Percentiles rank a stretch among this genome's conserved stretches.
Conservation (phyloP, 2,113 vertebrate species). For the Menura novaehollandiae region DNA sequence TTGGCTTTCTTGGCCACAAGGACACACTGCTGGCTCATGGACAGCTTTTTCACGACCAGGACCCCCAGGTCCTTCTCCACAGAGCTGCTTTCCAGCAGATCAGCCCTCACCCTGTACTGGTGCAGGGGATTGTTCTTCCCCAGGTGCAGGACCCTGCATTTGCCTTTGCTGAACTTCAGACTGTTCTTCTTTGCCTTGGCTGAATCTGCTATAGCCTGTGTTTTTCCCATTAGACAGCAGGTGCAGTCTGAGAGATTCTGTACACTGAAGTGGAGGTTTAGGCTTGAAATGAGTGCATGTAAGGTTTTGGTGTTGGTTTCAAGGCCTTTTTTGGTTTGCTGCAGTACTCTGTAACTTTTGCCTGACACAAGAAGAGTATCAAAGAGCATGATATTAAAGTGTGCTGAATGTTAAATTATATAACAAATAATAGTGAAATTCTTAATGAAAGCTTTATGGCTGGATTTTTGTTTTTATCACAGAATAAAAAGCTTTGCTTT, state of each 20-base stretch:
- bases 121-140: background rate
- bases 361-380: background rate
- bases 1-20: fast-evolving
- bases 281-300: background rate
- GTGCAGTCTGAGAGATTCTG: background rate
- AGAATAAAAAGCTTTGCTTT: background rate
- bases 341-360: background rate
- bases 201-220: background rate
- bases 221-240: background rate
- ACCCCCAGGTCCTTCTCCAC: background rate
- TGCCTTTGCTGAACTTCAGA: background rate
- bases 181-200: background rate
- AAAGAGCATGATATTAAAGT: background rate
- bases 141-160: background rate
- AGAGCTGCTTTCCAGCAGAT: background rate
- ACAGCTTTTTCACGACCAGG: background rate
- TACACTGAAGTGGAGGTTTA: background rate
- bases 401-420: background rate
- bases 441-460: background rate
- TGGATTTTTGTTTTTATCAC: background rate
- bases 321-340: background rate
- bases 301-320: background rate
- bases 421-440: background rate
- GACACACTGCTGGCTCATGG: background rate
- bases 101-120: background rate